Evolutionary conservation across 2,888 invertebrate species (phyloP).

Genomic region (Morpho deidamia): DNA sequence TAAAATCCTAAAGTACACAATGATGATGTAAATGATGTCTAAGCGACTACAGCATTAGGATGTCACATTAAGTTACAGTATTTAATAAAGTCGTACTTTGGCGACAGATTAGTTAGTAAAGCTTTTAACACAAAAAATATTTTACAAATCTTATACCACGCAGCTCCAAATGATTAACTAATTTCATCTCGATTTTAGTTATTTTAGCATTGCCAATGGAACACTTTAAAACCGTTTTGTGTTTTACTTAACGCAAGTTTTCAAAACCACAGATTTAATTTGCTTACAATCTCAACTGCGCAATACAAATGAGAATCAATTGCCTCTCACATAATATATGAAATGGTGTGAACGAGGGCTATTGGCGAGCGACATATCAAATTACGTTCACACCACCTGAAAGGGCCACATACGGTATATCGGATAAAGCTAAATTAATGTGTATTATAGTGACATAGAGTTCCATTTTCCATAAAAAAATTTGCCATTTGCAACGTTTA

Average conservation of each 20-base stretch:
- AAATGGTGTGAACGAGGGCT: constrained; percentile 33
- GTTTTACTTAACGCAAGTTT: not conserved
- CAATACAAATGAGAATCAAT: constrained; percentile 21
- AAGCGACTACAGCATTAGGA: too few species aligned
- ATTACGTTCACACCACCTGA: constrained; percentile 21
- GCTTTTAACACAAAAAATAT: too few species aligned
- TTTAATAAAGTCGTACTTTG: too few species aligned
- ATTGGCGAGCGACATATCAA: constrained; percentile 32
- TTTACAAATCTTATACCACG: too few species aligned
- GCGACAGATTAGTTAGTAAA: too few species aligned
- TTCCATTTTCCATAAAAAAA: constrained; percentile 5
- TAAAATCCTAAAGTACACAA: too few species aligned
- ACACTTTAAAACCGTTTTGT: too few species aligned
- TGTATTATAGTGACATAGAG: constrained; percentile 11
- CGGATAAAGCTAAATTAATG: not conserved
- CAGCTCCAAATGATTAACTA: too few species aligned
- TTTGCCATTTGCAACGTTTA: constrained; percentile 21
- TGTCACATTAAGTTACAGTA: too few species aligned
- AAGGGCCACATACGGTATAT: constrained; percentile 5
- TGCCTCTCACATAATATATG: constrained; percentile 26
- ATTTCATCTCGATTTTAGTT: too few species aligned
- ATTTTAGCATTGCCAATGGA: too few species aligned
- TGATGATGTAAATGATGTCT: too few species aligned
- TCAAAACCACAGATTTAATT: constrained; percentile 9
- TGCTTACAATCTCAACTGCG: constrained; percentile 13